Evolutionary conservation across 2,113 vertebrate genomes (phyloP).

Genomic region (Leucosticte australis): DNA sequence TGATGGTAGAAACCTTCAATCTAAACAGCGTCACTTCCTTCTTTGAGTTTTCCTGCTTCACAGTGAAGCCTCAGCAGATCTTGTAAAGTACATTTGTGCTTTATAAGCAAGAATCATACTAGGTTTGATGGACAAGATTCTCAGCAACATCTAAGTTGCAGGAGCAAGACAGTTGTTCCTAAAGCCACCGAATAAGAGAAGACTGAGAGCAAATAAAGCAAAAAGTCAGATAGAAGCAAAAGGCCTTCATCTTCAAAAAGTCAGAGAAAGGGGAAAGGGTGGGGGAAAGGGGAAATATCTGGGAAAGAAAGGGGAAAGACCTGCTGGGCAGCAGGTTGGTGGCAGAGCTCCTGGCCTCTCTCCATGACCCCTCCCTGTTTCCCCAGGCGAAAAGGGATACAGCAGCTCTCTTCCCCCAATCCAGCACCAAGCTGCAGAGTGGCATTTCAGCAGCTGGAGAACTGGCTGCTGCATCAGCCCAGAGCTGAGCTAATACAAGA

Average conservation of each 20-base stretch:
- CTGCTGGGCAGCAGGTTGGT: neutral
- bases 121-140: neutral
- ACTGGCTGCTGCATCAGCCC: neutral
- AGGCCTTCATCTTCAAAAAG: neutral
- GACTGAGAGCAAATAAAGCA: neutral
- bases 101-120: neutral
- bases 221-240: neutral
- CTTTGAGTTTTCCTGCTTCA: neutral
- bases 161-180: neutral
- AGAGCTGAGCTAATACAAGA: neutral
- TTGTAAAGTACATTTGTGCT: neutral
- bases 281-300: neutral
- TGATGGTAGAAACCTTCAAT: neutral
- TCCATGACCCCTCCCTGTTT: neutral
- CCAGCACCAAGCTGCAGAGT: neutral
- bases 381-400: neutral
- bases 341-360: neutral
- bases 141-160: neutral
- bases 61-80: neutral
- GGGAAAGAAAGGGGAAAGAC: neutral
- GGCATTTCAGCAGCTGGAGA: neutral
- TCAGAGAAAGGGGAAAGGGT: neutral
- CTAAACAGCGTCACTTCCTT: neutral
- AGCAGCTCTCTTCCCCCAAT: neutral
- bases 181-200: neutral